Evolutionary conservation across 2,797 vertebrate genomes (phyloP).

Genomic region (Pelochelys cantorii): DNA sequence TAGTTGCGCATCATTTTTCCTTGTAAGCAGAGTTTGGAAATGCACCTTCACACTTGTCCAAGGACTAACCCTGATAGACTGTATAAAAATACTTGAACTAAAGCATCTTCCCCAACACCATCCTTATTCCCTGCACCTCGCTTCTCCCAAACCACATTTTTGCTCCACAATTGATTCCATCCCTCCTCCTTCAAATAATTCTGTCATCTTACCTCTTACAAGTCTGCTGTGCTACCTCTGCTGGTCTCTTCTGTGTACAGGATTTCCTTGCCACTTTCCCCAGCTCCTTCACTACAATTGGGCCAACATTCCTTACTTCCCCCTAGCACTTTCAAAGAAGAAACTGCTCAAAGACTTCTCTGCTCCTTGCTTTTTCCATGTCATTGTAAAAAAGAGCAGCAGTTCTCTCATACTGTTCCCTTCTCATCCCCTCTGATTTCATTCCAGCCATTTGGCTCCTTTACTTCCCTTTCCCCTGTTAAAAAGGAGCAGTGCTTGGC

Average conservation of each 20-base stretch:
- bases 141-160: not conserved
- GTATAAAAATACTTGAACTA: not conserved
- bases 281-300: slow-evolving; percentile 55
- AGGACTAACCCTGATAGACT: slow-evolving; percentile 29
- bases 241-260: slow-evolving; percentile 53
- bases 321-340: slow-evolving; percentile 56
- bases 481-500: not conserved
- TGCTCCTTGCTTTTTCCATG: slow-evolving; percentile 46
- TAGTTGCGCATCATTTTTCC: slow-evolving; percentile 12
- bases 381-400: slow-evolving; percentile 31
- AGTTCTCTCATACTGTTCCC: not conserved
- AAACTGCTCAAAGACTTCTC: slow-evolving; percentile 51
- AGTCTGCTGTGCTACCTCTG: slow-evolving; percentile 56
- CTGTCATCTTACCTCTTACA: slow-evolving; percentile 64
- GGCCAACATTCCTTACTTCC: slow-evolving; percentile 54
- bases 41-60: not conserved
- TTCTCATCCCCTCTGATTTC: not conserved
- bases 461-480: not conserved
- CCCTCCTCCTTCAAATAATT: slow-evolving; percentile 48
- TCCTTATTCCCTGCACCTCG: not conserved
- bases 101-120: not conserved
- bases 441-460: not conserved
- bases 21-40: slow-evolving; percentile 6
- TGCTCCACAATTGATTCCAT: not conserved
- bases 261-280: slow-evolving; percentile 16